These are phyloP conservation scores for Clarias batrachus DNA, from an alignment of 2,113 vertebrate genomes.

Conservation along the genomic window DNA sequence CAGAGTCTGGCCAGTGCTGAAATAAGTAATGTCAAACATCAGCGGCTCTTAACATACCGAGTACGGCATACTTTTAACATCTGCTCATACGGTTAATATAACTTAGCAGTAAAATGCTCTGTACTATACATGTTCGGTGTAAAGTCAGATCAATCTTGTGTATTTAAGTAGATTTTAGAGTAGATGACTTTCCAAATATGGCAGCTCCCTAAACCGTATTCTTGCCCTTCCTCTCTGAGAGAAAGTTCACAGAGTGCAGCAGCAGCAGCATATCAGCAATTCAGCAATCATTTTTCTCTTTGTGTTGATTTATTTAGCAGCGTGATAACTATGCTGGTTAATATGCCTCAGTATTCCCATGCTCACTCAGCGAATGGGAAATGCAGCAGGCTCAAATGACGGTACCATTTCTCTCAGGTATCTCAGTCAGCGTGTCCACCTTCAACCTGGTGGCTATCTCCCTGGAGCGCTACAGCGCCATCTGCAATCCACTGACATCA, in stretches of 20 bases:
- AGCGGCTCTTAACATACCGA: slow-evolving; percentile 2
- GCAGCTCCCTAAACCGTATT: background rate
- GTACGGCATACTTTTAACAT: slow-evolving; percentile 25
- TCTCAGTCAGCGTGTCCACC: slow-evolving; percentile 93
- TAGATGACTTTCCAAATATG: background rate
- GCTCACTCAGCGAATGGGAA: background rate
- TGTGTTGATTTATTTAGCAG: background rate
- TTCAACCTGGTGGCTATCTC: slow-evolving; percentile 97
- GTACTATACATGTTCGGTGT: background rate
- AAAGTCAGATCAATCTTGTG: background rate
- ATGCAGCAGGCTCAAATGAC: background rate
- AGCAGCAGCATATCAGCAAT: background rate
- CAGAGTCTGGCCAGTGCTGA: slow-evolving; percentile 32
- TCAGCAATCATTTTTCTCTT: background rate
- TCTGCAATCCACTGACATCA: slow-evolving; percentile 92
- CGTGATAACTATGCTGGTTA: background rate
- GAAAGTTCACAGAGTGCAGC: background rate
- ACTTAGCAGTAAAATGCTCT: background rate
- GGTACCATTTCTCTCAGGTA: slow-evolving; percentile 68
- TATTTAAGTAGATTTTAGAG: background rate
- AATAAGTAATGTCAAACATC: slow-evolving; percentile 34
- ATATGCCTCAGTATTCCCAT: background rate
- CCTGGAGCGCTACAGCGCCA: slow-evolving; percentile 94
- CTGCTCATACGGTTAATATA: slow-evolving; percentile 9
- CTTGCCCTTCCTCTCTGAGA: too few relatives aligned